Evolutionary conservation across 2,797 vertebrate genomes (phyloP), one percentile per base, ranked within the genome.

Genomic region (Rhincodon typus): DNA sequence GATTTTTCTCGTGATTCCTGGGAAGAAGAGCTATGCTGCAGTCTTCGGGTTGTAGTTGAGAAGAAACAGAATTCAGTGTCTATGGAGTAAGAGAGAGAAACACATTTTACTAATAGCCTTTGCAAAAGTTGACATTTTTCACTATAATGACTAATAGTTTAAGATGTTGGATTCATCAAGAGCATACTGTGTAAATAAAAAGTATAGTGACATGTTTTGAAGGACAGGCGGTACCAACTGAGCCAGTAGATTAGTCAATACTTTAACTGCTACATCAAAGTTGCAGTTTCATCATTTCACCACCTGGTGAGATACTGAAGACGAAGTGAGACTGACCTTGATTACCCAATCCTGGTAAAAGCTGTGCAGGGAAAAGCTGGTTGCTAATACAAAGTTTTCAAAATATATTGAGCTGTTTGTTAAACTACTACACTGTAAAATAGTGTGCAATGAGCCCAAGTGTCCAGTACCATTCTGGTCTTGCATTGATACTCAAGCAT

Each of bases 1-100:
- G 99, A 97, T 99, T 99, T 98, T 99, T 99, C 97, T 99, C 99
- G 7, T 99, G 99, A 97, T 99, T 99, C 97, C 99, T 98, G 97
- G 99, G 99, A 97, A 99, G 98, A 97, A 99, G 98, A 0, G 99
- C 99, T 42, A 99, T 99, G 97, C 99, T 99, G 98, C 99, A 99
- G 97, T 99, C 99, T 97, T 99, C 99, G 0, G 99, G 98, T 97
- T 99, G 99, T 96, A 99, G 98, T 97, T 99, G 98, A 88, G 99
- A 99, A 96, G 99, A 99, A 97, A 99, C 99, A 5, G 99, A 99
- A 98, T 99, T 99, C 97, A 99, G 97, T 38, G 99, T 99, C 99
- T 99, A 96, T 95, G 90, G 53, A 19, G 38, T 5, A 74, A 77
- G 53, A 94, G 21, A 72, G 46, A 50, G 46, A 42, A 53, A 77